Base-by-base conservation (phyloP, 2,113 vertebrate species). In the Cyphomyrus plagiostoma region DNA sequence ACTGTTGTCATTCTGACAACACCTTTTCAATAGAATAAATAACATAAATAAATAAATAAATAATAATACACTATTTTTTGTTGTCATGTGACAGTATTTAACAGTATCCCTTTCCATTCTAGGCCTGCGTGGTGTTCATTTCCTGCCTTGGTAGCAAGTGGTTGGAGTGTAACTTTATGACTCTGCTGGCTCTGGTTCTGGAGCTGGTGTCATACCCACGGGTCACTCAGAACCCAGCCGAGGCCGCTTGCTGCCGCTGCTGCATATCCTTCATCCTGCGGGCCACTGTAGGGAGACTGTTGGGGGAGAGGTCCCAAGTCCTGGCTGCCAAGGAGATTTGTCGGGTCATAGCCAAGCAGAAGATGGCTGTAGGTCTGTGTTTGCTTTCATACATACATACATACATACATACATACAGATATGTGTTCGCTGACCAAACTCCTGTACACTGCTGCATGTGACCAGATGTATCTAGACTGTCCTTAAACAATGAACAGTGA, bases 231-330 rank as follows among this genome's bases (percentile, higher is more conserved):
- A 96, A 94, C 50, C 94, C 95, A 0, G 87, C 88, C 6, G 98
- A 98, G 48, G 96, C 96, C 6, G 89, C 95, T 30, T 94, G 94
- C 90, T 95, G 95, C 87, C 96, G 96, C 13, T 93, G 95, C 90
- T 99, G 98, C 84, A 92, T 98, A 90, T 97, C 98, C 0, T 98
- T 98, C 94, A 95, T 98, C 90, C 96, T 99, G 89, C 95, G 97
- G 93, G 95, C 96, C 91, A 96, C 96, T 42, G 86, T 98, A 90
- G 97, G 97, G 91, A 94, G 95, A 48, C 96, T 99, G 92, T 96
- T 99, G 70, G 97, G 98, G 87, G 98, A 98, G 94, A 99, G 98
- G 94, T 97, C 98, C 91, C 98, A 98, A 93, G 96, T 96, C 93
- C 96, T 96, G 93, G 98, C 97, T 89, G 97, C 96, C 91, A 97